Conservation (phyloP, 2,888 invertebrate genomes). For the Cinara cedri region DNA sequence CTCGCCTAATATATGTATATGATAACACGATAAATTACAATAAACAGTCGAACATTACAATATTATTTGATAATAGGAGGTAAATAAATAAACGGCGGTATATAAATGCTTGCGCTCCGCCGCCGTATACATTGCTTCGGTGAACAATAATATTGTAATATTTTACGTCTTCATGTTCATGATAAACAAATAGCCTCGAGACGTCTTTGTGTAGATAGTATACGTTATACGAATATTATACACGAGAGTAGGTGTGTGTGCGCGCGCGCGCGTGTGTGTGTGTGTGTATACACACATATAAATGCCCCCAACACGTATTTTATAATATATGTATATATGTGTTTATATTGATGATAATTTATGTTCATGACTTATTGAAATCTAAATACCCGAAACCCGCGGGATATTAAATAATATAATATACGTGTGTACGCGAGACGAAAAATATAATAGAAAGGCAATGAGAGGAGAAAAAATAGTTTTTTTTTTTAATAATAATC, state of each 20-base stretch:
- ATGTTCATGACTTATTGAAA: slow-evolving; percentile 51
- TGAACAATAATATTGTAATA: slow-evolving; percentile 27
- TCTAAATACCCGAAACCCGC: slow-evolving; percentile 37
- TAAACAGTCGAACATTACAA: background rate
- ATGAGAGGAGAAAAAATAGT: too few species aligned
- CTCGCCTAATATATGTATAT: too few species aligned
- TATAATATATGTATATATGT: background rate
- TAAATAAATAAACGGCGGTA: background rate
- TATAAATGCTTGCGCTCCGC: background rate
- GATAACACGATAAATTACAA: background rate
- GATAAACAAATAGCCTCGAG: slow-evolving; percentile 42
- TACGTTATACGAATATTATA: too few species aligned
- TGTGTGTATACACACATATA: background rate
- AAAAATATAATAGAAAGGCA: background rate
- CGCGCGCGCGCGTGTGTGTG: background rate
- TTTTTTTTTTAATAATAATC: too few species aligned
- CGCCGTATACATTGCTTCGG: background rate
- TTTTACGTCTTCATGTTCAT: slow-evolving; percentile 53
- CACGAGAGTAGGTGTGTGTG: background rate
- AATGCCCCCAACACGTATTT: slow-evolving; percentile 7
- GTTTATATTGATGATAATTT: slow-evolving; percentile 43
- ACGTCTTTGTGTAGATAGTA: background rate
- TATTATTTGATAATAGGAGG: background rate
- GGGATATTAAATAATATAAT: background rate
- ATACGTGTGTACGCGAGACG: background rate